Evolutionary conservation across 2,797 vertebrate species (phyloP).

Genomic region (Cottoperca gobio): DNA sequence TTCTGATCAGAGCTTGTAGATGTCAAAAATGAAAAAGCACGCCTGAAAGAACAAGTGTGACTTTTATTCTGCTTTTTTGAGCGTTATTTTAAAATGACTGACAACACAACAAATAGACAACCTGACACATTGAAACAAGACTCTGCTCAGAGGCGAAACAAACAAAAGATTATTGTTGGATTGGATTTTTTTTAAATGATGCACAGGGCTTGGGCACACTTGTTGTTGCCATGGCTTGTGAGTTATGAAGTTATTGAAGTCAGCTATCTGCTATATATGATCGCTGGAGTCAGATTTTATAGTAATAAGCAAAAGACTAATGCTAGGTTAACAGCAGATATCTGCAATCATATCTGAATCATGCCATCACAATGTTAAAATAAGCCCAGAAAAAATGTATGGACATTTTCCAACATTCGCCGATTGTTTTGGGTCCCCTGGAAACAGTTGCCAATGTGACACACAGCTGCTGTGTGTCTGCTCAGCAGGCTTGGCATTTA

Average conservation of each 20-base stretch:
- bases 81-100: neutral
- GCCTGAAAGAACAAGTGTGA: neutral
- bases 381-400: neutral
- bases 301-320: neutral
- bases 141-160: neutral
- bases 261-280: neutral
- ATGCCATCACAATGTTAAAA: neutral
- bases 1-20: neutral
- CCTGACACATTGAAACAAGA: neutral
- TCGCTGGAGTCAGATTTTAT: neutral
- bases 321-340: neutral
- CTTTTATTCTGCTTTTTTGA: neutral
- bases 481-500: no score
- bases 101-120: neutral
- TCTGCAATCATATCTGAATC: neutral
- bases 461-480: no score
- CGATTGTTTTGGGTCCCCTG: no score
- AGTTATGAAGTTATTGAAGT: neutral
- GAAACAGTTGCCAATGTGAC: no score
- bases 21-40: neutral
- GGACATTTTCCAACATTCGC: neutral
- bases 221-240: neutral
- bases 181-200: no score
- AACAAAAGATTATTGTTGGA: neutral
- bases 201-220: no score